A percentile compares a stretch with the other conserved stretches of the same genome.
Evolutionary conservation across 2,888 invertebrate genomes (phyloP).

Genomic region (Aleiodes alternator): DNA sequence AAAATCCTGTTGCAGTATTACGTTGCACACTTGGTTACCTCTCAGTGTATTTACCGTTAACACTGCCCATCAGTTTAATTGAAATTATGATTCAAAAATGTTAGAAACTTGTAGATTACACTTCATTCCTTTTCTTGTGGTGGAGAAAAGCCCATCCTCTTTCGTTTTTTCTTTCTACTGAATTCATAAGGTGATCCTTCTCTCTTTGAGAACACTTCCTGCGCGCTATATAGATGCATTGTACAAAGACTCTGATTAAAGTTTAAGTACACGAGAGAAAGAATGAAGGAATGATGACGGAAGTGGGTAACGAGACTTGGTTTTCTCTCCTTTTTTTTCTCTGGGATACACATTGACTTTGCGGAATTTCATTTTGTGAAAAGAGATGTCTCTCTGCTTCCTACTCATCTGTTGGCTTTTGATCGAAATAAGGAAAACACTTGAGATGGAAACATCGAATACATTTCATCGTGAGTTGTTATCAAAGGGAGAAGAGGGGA

Average conservation of each 20-base stretch:
- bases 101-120: too few species aligned
- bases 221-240: slow-evolving; percentile 18
- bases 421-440: slow-evolving; percentile 5
- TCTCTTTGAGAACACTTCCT: background rate
- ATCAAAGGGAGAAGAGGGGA: too few species aligned
- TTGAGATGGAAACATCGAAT: background rate
- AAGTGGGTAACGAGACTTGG: slow-evolving; percentile 39
- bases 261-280: slow-evolving; percentile 27
- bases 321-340: slow-evolving; percentile 17
- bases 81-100: background rate
- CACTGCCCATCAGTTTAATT: background rate
- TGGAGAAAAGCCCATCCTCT: background rate
- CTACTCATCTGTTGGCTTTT: slow-evolving; percentile 18
- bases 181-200: slow-evolving; percentile 14
- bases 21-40: slow-evolving; percentile 32
- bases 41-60: slow-evolving; percentile 8
- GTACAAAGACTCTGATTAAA: slow-evolving; percentile 38
- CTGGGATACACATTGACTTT: slow-evolving; percentile 37
- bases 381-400: background rate
- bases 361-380: slow-evolving; percentile 41
- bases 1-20: slow-evolving; percentile 10
- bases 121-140: too few species aligned
- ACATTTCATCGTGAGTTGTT: too few species aligned
- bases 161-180: background rate
- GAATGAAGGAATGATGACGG: background rate